phyloP scores from a whole-genome alignment of 2,113 vertebrate genomes.

The Theristicus caerulescens region DNA sequence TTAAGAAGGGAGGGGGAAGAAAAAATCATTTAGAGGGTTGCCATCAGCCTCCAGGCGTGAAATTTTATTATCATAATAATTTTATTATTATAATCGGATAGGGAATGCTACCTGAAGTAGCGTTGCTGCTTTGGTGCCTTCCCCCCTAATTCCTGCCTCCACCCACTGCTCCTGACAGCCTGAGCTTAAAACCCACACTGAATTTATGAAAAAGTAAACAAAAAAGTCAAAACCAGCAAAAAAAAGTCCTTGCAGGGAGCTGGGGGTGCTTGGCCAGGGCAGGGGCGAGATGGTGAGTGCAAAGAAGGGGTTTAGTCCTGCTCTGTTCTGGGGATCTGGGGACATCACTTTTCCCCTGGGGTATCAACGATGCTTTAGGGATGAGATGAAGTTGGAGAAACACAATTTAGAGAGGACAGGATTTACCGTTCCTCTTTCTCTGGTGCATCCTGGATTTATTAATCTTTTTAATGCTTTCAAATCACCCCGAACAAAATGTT shows the following conservation, averaged over 20 bases:
- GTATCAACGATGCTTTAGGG: neutral
- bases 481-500: neutral
- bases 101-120: neutral
- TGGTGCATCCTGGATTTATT: neutral
- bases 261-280: neutral
- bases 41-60: neutral
- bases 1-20: neutral
- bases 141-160: neutral
- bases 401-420: rapidly evolving
- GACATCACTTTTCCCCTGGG: neutral
- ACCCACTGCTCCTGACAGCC: neutral
- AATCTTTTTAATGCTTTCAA: neutral
- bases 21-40: neutral
- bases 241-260: neutral
- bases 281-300: neutral
- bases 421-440: neutral
- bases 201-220: neutral
- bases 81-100: neutral
- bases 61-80: too few relatives aligned
- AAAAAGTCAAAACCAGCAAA: neutral
- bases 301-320: neutral
- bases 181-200: neutral
- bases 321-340: neutral
- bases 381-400: neutral
- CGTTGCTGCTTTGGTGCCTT: neutral